Evolutionary conservation across 2,888 invertebrate genomes (phyloP).

Genomic region (Colletes collaris): DNA sequence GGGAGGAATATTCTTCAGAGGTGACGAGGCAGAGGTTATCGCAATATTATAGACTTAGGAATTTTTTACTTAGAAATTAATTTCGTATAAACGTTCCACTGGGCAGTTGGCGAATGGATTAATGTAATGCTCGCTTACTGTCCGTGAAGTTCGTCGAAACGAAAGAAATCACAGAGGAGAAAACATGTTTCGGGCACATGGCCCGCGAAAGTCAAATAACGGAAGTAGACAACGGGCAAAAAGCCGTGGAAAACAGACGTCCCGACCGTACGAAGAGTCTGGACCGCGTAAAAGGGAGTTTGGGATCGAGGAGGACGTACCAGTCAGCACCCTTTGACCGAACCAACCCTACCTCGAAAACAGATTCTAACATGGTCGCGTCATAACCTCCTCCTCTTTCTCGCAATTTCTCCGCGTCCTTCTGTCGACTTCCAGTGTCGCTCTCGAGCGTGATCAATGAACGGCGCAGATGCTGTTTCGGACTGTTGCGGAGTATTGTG

Average conservation of each 20-base stretch:
- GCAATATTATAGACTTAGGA: too few relatives aligned
- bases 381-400: slow-evolving; percentile 61
- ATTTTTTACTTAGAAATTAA: too few relatives aligned
- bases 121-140: too few relatives aligned
- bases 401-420: slow-evolving; percentile 52
- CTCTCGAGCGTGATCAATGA: slow-evolving; percentile 78
- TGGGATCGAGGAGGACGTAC: slow-evolving; percentile 55
- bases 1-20: too few relatives aligned
- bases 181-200: neutral
- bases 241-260: slow-evolving; percentile 32
- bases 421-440: slow-evolving; percentile 60
- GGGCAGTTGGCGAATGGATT: too few relatives aligned
- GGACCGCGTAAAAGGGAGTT: slow-evolving; percentile 53
- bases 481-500: slow-evolving; percentile 80
- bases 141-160: neutral
- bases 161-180: slow-evolving; percentile 6
- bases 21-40: too few relatives aligned
- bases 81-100: too few relatives aligned
- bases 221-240: slow-evolving; percentile 1
- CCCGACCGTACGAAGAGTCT: slow-evolving; percentile 44
- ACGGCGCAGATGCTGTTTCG: slow-evolving; percentile 81
- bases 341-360: slow-evolving; percentile 5
- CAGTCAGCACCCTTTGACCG: slow-evolving; percentile 38
- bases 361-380: slow-evolving; percentile 63
- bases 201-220: neutral